Conservation (phyloP, 2,797 vertebrate genomes). For the Babyrousa celebensis region DNA sequence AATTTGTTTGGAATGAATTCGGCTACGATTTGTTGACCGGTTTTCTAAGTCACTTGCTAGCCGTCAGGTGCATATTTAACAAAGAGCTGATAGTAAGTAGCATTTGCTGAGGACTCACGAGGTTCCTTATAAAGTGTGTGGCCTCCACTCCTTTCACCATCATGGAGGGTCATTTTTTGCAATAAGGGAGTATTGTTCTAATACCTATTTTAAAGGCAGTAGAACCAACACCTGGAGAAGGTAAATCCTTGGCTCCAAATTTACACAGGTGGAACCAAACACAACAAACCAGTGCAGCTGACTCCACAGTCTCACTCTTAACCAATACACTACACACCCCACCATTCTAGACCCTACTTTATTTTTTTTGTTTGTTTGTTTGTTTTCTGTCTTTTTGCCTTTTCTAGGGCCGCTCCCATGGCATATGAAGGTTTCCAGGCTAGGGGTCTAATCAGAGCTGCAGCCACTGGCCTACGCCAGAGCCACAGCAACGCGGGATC, state of each 20-base stretch:
- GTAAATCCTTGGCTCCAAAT: neutral
- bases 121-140: neutral
- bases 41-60: neutral
- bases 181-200: neutral
- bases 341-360: neutral
- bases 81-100: neutral
- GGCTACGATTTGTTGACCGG: neutral
- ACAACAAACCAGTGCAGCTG: neutral
- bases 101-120: neutral
- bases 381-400: too few relatives aligned
- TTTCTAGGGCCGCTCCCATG: too few relatives aligned
- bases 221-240: neutral
- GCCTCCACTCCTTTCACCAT: neutral
- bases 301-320: neutral
- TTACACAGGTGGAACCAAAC: neutral
- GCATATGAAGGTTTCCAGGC: too few relatives aligned
- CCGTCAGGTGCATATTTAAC: neutral
- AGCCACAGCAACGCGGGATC: too few relatives aligned
- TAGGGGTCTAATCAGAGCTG: too few relatives aligned
- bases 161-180: neutral
- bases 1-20: conserved; percentile 9
- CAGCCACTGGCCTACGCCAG: too few relatives aligned
- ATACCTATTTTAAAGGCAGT: conserved; percentile 18
- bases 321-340: neutral
- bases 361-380: too few relatives aligned